Evolutionary conservation across 2,113 vertebrate species (phyloP).

Genomic region (Bufo bufo): DNA sequence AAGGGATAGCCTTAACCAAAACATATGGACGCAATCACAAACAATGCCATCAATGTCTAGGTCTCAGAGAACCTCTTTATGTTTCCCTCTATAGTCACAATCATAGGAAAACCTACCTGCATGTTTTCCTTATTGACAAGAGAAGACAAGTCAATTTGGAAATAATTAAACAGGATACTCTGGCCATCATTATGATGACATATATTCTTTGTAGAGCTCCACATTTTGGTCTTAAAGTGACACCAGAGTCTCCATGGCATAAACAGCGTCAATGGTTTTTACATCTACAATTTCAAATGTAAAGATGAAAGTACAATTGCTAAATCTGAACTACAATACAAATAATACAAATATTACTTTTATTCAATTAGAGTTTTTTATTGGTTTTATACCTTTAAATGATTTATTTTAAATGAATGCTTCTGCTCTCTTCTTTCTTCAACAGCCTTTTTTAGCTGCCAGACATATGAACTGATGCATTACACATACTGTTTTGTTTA

Average conservation of each 20-base stretch:
- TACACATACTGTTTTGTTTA: conserved; percentile 26
- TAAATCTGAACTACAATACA: not conserved
- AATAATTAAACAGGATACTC: not conserved
- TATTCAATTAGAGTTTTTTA: not conserved
- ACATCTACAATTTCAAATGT: not conserved
- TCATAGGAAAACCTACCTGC: no score
- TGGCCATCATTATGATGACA: not conserved
- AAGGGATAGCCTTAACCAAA: no score
- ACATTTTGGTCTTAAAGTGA: not conserved
- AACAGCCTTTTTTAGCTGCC: not conserved
- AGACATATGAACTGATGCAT: not conserved
- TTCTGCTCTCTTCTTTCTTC: conserved; percentile 7
- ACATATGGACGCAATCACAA: no score
- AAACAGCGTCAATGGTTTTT: not conserved
- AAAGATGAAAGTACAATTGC: not conserved
- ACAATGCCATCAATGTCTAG: no score
- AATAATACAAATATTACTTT: not conserved
- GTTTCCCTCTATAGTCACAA: no score
- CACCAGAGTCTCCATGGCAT: not conserved
- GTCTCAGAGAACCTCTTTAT: no score
- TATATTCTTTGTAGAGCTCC: not conserved
- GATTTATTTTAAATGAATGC: not conserved
- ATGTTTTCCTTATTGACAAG: no score
- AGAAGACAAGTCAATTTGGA: not conserved
- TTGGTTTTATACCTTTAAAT: not conserved